Base-by-base conservation (phyloP, 2,888 invertebrate genomes). In the Papilio demoleus region DNA sequence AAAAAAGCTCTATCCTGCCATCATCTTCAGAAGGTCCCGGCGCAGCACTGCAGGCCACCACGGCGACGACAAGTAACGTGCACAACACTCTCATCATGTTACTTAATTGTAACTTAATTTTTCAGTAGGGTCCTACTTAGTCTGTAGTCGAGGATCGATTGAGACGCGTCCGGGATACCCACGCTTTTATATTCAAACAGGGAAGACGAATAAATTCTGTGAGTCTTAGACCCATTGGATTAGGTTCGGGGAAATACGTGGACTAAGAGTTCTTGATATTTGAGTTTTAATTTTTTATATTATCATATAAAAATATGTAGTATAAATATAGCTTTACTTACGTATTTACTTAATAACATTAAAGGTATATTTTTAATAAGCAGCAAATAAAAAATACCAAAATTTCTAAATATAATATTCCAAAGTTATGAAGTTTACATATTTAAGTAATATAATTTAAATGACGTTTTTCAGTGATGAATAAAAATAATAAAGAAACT, bases 1-100 rank as follows among this genome's bases (percentile, higher is more conserved):
- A 87, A 60, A 92, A 89, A 19, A 92, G 77, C 68, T 92, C 91
- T 6, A 92, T 79, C 73, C 76, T 85, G 1, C 79, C 84, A 67
- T 90, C 87, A 14, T 88, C 86, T 68, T 87, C 88, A 12, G 64
- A 75, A 4, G 71, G 64, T 8, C 88, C 89, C 0, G 90, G 89
- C 0, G 92, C 92, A 1, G 88, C 92, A 69, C 80, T 79, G 81
- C 88, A 87, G 67, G 81, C 83, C 63, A 82, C 86, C 64, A 87
- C 82, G 1, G 82, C 83, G 11, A 87, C 71, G 40, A 86, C 74
- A 53, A 88, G 74, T 75, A 87, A 62, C 67, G 85, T 79, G 79
- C 86, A 88, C 79, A 87, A 66, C 82, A 90, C 91, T 84, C 79
- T 86, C 87, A 88, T 87, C 78, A 82, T 83, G 76, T 76, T 65